A percentile compares a stretch with the other conserved stretches of the same genome.
phyloP scores from a whole-genome alignment of 2,888 invertebrate species.

The Pollenia griseotomentosa region DNA sequence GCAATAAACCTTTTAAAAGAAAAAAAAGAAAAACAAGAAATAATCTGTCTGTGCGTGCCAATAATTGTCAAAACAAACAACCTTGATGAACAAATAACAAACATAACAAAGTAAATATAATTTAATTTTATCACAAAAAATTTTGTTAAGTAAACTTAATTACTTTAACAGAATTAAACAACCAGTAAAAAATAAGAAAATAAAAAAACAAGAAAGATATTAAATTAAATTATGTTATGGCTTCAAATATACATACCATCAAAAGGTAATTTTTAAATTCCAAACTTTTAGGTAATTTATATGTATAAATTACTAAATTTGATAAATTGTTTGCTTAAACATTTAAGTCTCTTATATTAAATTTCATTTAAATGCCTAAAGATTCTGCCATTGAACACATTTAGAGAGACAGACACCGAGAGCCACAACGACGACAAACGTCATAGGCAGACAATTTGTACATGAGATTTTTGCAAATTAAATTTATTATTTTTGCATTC shows the following conservation, averaged over 20 bases:
- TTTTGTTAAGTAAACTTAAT: neutral
- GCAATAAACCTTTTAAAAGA: conserved; percentile 37
- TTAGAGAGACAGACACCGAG: conserved; percentile 10
- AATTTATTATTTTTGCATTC: conserved; percentile 43
- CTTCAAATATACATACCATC: too few relatives aligned
- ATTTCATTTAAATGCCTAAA: conserved; percentile 45
- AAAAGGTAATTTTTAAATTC: too few relatives aligned
- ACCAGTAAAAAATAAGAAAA: too few relatives aligned
- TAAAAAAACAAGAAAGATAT: too few relatives aligned
- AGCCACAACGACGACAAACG: conserved; percentile 7
- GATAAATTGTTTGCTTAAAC: conserved; percentile 32
- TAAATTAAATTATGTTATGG: too few relatives aligned
- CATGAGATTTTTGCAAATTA: conserved; percentile 29
- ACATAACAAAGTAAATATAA: neutral
- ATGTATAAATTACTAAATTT: conserved; percentile 29
- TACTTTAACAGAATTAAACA: neutral
- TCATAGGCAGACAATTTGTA: conserved; percentile 37
- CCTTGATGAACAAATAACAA: conserved; percentile 12
- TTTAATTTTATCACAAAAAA: conserved; percentile 3
- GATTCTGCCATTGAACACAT: neutral
- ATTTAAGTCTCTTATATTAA: conserved; percentile 15
- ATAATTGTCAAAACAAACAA: conserved; percentile 45
- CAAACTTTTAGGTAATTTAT: neutral
- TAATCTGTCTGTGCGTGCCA: conserved; percentile 27
- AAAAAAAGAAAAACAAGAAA: conserved; percentile 2